These are phyloP conservation scores for Reticulitermes speratus DNA, from an alignment of 1,140 invertebrate genomes.

Conservation along the genomic window DNA sequence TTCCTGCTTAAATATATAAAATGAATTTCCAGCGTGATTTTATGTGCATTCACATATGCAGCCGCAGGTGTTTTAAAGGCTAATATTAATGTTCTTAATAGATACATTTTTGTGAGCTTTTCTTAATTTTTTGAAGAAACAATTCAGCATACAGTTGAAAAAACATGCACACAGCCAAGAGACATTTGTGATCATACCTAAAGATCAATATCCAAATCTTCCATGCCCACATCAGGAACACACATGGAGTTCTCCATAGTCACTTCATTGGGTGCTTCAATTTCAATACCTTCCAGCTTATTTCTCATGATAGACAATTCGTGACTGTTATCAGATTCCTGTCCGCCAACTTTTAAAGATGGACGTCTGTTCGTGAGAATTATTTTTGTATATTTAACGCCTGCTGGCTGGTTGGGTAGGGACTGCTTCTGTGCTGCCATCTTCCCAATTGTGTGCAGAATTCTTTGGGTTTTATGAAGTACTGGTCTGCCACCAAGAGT, in stretches of 20 bases:
- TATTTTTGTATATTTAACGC: conserved; percentile 56
- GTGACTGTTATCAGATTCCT: neutral
- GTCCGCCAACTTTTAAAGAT: conserved; percentile 16
- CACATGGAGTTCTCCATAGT: neutral
- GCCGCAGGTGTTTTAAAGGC: too few relatives aligned
- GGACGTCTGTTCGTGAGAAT: conserved; percentile 52
- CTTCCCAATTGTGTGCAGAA: conserved; percentile 37
- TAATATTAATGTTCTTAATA: too few relatives aligned
- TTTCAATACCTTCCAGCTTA: neutral
- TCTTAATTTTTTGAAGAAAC: too few relatives aligned
- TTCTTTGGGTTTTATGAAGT: conserved; percentile 38
- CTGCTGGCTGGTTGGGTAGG: conserved; percentile 40
- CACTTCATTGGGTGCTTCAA: neutral
- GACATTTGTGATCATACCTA: too few relatives aligned
- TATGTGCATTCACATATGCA: too few relatives aligned
- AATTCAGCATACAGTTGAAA: too few relatives aligned
- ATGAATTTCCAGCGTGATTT: too few relatives aligned
- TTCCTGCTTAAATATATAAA: too few relatives aligned
- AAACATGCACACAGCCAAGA: too few relatives aligned
- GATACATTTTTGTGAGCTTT: too few relatives aligned
- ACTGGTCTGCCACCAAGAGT: conserved; percentile 41
- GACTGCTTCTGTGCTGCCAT: conserved; percentile 35
- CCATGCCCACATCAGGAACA: neutral
- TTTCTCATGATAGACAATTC: neutral
- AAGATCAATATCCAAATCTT: conserved; percentile 5